These are phyloP conservation scores for Itoplectis maculator DNA, from an alignment of 2,888 invertebrate genomes.

Conservation along the genomic window DNA sequence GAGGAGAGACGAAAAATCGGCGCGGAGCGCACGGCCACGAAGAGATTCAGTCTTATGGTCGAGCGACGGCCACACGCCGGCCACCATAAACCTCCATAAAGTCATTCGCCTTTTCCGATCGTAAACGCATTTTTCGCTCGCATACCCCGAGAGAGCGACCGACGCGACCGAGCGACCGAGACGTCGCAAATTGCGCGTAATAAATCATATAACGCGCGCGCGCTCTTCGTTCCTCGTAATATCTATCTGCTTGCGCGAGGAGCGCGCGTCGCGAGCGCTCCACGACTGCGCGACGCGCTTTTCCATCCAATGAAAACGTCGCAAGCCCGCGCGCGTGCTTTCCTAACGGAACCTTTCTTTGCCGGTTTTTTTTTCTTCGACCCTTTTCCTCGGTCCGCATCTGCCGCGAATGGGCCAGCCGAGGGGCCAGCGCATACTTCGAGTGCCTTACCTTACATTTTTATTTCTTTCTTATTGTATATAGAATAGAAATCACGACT, in stretches of 20 bases:
- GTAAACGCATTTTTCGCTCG: slow-evolving; percentile 77
- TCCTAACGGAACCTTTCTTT: slow-evolving; percentile 57
- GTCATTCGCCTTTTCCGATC: slow-evolving; percentile 74
- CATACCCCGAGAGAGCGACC: slow-evolving; percentile 46
- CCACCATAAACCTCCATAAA: slow-evolving; percentile 81
- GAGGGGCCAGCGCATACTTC: background rate
- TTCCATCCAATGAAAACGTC: slow-evolving; percentile 25
- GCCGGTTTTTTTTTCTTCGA: background rate
- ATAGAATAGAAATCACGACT: too few relatives aligned
- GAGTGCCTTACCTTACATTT: too few relatives aligned
- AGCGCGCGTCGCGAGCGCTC: slow-evolving; percentile 18
- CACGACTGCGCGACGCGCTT: background rate
- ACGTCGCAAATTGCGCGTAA: slow-evolving; percentile 48
- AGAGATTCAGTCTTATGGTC: slow-evolving; percentile 77
- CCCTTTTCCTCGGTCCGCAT: background rate
- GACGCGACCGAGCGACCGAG: slow-evolving; percentile 6
- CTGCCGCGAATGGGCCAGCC: background rate
- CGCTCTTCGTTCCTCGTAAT: slow-evolving; percentile 6
- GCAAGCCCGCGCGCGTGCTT: slow-evolving; percentile 48
- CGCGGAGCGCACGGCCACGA: slow-evolving; percentile 26
- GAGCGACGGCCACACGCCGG: slow-evolving; percentile 81
- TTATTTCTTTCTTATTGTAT: too few relatives aligned
- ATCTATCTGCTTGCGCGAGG: slow-evolving; percentile 18
- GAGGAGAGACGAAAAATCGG: slow-evolving; percentile 54
- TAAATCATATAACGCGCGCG: slow-evolving; percentile 60